phyloP scores from a whole-genome alignment of 2,888 invertebrate species.

The Apotomis capreana region DNA sequence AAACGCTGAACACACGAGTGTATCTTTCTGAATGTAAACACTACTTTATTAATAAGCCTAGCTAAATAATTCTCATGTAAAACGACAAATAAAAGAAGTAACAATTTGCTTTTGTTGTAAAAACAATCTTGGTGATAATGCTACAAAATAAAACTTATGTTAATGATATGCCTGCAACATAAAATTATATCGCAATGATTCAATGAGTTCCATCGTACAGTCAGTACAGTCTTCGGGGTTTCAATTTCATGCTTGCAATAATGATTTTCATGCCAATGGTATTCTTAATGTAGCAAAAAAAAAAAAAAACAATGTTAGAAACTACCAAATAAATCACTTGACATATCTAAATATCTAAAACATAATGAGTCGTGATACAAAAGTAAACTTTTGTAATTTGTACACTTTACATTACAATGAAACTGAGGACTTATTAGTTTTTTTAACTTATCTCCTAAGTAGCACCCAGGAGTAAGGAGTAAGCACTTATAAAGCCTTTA shows the following conservation, averaged over 20 bases:
- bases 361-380: slow-evolving; percentile 9
- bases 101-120: neutral
- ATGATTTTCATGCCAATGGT: slow-evolving; percentile 33
- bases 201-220: neutral
- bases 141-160: slow-evolving; percentile 5
- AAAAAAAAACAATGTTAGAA: slow-evolving; percentile 28
- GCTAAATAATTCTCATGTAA: neutral
- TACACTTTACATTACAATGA: slow-evolving; percentile 16
- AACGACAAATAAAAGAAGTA: neutral
- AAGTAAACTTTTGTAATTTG: slow-evolving; percentile 5
- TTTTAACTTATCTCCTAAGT: neutral
- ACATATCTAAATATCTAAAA: neutral
- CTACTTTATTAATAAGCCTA: neutral
- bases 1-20: too few species aligned
- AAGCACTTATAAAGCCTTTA: too few species aligned
- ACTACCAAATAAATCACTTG: slow-evolving; percentile 24
- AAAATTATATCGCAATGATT: neutral
- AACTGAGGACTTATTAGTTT: slow-evolving; percentile 1
- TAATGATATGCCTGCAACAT: slow-evolving; percentile 5
- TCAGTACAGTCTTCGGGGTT: neutral
- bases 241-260: slow-evolving; percentile 26
- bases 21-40: neutral
- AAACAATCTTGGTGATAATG: neutral
- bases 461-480: too few species aligned
- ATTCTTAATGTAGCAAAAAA: slow-evolving; percentile 21